These are phyloP conservation scores for Portunus trituberculatus DNA, from an alignment of 1,140 invertebrate genomes.

Conservation along the genomic window DNA sequence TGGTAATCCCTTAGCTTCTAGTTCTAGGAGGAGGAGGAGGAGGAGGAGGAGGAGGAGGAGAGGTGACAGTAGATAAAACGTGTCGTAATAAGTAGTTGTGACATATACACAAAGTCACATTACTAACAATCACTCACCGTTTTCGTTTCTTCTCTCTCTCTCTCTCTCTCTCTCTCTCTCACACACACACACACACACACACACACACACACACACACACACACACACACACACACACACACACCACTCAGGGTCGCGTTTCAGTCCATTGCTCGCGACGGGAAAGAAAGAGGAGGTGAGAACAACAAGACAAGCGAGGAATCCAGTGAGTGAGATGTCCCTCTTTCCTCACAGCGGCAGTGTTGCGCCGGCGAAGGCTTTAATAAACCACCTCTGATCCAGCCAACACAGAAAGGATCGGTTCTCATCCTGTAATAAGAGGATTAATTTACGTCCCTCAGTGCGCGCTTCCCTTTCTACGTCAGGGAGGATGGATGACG, in stretches of 20 bases:
- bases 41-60: slow-evolving; percentile 17
- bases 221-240: no score
- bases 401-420: not conserved
- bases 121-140: not conserved
- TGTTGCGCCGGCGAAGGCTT: not conserved
- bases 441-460: not conserved
- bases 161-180: slow-evolving; percentile 20
- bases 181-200: no score
- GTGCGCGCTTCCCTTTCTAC: not conserved
- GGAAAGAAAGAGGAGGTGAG: not conserved
- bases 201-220: no score
- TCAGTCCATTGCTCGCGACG: not conserved
- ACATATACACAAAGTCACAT: not conserved
- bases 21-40: not conserved
- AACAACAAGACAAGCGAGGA: not conserved
- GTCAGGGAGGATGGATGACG: no score
- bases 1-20: not conserved
- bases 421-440: not conserved
- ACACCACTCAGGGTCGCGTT: not conserved
- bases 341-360: no score
- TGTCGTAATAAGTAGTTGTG: no score
- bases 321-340: no score
- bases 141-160: not conserved
- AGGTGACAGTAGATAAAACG: not conserved
- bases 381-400: not conserved